Evolutionary conservation across 2,113 vertebrate species (phyloP).

Genomic region (Carlito syrichta): DNA sequence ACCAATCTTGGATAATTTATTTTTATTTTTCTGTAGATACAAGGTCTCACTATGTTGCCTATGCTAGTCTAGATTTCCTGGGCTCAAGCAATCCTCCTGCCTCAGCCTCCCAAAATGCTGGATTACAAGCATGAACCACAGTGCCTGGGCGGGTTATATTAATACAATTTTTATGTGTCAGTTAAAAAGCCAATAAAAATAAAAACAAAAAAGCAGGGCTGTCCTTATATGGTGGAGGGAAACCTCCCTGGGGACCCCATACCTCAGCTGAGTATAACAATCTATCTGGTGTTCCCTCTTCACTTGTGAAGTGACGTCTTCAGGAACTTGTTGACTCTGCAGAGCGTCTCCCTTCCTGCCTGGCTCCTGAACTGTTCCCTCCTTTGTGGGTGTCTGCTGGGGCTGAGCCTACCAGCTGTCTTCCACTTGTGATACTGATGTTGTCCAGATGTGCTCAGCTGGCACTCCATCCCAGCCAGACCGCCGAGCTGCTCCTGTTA

Average conservation of each 20-base stretch:
- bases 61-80: neutral
- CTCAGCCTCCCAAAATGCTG: neutral
- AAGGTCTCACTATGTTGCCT: neutral
- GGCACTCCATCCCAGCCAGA: neutral
- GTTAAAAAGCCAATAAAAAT: neutral
- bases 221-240: accelerated
- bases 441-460: neutral
- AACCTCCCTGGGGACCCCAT: neutral
- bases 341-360: neutral
- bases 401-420: neutral
- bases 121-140: neutral
- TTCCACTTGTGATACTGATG: neutral
- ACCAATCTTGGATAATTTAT: too few relatives aligned
- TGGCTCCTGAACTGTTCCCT: neutral
- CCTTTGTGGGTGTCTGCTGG: neutral
- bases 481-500: neutral
- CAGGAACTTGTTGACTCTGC: neutral
- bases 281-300: neutral
- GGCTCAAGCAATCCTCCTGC: neutral
- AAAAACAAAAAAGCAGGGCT: neutral
- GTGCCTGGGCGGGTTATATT: neutral
- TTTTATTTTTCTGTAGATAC: neutral
- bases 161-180: neutral
- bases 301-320: neutral
- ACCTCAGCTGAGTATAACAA: neutral